A percentile compares a stretch with the other conserved stretches of the same genome.
These are phyloP conservation scores for Geopemphigus sp. DNA, from an alignment of 1,140 invertebrate genomes.

Conservation along the genomic window DNA sequence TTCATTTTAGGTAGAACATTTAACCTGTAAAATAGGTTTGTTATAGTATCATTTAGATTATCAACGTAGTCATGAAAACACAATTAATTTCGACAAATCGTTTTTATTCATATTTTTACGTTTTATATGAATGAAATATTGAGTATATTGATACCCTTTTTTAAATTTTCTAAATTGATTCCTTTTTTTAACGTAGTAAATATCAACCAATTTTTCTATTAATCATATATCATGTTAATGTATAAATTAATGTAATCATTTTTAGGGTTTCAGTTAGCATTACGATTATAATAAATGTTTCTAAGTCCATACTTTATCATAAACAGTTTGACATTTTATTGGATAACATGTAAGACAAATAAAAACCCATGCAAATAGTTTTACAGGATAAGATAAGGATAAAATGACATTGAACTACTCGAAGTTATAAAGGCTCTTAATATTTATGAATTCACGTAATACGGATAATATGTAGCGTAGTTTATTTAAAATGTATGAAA, in stretches of 20 bases:
- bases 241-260: no score
- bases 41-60: slow-evolving; percentile 26
- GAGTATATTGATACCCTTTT: neutral
- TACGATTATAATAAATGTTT: neutral
- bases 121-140: neutral
- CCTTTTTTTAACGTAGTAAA: no score
- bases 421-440: neutral
- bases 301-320: neutral
- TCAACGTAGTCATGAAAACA: slow-evolving; percentile 5
- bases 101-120: neutral
- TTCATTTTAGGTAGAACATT: slow-evolving; percentile 15
- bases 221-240: neutral
- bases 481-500: neutral
- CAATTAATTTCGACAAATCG: neutral
- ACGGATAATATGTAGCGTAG: neutral
- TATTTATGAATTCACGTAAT: no score
- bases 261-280: neutral
- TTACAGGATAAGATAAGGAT: neutral
- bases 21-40: neutral
- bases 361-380: neutral
- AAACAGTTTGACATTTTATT: neutral
- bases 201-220: no score
- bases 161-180: neutral
- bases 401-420: neutral
- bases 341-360: neutral